Evolutionary conservation across 2,113 vertebrate genomes (phyloP).

Genomic region (Chamaea fasciata): DNA sequence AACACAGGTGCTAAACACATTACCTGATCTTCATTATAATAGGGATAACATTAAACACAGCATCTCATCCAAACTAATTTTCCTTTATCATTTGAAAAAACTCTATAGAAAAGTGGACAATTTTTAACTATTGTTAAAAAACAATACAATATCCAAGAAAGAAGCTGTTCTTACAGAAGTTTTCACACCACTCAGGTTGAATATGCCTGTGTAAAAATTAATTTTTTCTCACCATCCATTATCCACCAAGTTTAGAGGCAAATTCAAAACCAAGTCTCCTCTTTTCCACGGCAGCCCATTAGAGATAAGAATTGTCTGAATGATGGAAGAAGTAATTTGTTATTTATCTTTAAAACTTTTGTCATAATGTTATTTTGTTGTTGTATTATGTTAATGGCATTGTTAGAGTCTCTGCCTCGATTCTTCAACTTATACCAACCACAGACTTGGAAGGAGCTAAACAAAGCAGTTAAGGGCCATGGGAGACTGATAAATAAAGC

Average conservation of each 20-base stretch:
- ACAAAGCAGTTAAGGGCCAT: background rate
- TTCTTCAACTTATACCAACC: background rate
- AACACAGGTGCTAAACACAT: background rate
- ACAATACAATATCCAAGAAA: background rate
- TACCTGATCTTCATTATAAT: background rate
- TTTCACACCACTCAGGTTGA: background rate
- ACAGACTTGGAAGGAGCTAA: background rate
- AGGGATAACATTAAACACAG: background rate
- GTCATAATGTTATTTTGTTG: background rate
- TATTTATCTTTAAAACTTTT: background rate
- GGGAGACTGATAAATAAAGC: background rate
- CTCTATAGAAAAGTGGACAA: background rate
- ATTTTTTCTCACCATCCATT: background rate
- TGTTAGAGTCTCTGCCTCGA: background rate
- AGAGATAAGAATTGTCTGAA: background rate
- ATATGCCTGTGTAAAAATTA: background rate
- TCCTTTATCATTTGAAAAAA: background rate
- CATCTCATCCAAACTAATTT: background rate
- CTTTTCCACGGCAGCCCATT: background rate
- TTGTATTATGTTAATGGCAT: background rate
- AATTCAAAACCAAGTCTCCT: background rate
- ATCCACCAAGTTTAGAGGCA: background rate
- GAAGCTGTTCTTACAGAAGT: background rate
- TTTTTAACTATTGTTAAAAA: background rate
- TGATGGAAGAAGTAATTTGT: background rate